Evolutionary conservation across 2,888 invertebrate genomes (phyloP).

Genomic region (Netelia melanura): DNA sequence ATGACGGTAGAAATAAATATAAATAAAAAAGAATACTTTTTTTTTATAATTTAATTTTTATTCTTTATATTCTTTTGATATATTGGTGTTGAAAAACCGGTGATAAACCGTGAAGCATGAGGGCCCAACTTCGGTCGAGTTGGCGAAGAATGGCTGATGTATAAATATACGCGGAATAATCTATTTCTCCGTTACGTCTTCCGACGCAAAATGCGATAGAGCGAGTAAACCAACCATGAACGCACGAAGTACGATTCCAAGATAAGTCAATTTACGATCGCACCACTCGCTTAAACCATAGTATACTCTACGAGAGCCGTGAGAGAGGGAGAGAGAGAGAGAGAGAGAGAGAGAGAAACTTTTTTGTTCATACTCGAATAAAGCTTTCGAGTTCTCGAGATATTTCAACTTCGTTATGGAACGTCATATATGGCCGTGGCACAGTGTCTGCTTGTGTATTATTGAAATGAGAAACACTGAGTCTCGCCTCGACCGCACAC

Average conservation of each 20-base stretch:
- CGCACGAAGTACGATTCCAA: conserved; percentile 2
- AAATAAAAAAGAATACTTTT: no score
- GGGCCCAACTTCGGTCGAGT: neutral
- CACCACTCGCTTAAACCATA: neutral
- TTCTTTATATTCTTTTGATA: no score
- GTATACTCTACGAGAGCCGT: neutral
- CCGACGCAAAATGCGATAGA: neutral
- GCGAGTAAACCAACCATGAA: neutral
- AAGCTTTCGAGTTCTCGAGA: neutral
- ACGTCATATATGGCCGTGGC: neutral
- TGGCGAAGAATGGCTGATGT: neutral
- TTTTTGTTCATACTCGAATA: neutral
- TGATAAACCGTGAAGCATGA: no score
- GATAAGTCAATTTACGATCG: conserved; percentile 18
- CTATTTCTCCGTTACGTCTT: neutral
- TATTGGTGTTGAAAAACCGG: no score
- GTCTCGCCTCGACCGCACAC: conserved; percentile 16
- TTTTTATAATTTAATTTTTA: no score
- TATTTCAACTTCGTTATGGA: conserved; percentile 8
- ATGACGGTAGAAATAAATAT: no score
- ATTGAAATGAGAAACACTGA: conserved; percentile 24
- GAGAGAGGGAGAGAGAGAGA: neutral
- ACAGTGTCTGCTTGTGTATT: no score
- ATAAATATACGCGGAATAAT: neutral
- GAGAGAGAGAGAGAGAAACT: neutral